These are phyloP conservation scores for Criorhina ranunculi DNA, from an alignment of 2,888 invertebrate species.

Conservation along the genomic window DNA sequence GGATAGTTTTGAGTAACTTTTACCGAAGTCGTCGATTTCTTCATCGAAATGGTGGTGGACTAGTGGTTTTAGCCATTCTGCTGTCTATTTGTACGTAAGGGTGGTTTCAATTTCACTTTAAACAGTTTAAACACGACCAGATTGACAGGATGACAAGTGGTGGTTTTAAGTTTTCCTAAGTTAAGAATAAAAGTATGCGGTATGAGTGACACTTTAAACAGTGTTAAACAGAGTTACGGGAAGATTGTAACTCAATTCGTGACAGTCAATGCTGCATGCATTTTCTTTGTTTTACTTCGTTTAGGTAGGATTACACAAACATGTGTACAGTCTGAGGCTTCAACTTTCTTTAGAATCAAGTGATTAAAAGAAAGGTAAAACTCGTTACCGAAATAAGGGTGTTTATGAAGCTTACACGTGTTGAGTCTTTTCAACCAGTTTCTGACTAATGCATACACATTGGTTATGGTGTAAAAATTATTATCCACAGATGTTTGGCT, in stretches of 20 bases:
- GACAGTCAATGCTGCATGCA: not conserved
- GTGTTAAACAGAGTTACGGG: not conserved
- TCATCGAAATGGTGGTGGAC: slow-evolving; percentile 48
- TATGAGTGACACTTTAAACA: not conserved
- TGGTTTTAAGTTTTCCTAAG: not conserved
- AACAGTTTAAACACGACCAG: slow-evolving; percentile 35
- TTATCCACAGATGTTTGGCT: no score
- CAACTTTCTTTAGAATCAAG: no score
- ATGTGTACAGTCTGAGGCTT: no score
- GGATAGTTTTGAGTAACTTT: slow-evolving; percentile 74
- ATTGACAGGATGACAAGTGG: slow-evolving; percentile 32
- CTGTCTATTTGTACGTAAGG: not conserved
- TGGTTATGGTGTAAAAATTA: no score
- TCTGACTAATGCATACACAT: no score
- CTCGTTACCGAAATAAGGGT: no score
- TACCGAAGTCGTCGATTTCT: slow-evolving; percentile 29
- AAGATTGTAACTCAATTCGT: not conserved
- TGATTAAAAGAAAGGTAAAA: no score
- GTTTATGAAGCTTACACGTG: no score
- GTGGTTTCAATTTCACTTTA: slow-evolving; percentile 60
- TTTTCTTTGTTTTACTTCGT: no score
- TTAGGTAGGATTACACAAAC: no score
- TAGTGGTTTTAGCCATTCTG: slow-evolving; percentile 49
- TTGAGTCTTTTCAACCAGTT: no score
- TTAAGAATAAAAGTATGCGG: not conserved